phyloP scores from a whole-genome alignment of 2,113 vertebrate species.

The Cnemophilus loriae region DNA sequence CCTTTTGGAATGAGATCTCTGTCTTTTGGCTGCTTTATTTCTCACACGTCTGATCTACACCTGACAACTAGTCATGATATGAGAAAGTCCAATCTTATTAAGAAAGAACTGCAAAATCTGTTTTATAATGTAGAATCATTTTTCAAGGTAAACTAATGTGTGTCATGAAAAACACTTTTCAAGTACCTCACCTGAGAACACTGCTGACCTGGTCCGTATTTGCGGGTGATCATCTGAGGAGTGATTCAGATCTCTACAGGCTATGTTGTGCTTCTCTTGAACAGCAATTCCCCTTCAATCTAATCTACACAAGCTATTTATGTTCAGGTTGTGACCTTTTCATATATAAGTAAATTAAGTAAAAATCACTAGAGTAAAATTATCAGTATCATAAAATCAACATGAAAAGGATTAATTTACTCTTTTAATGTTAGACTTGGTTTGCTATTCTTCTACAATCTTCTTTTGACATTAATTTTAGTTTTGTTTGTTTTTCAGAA shows the following conservation, averaged over 20 bases:
- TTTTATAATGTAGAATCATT: background rate
- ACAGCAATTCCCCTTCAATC: background rate
- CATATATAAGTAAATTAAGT: background rate
- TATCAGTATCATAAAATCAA: background rate
- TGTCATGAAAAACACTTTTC: background rate
- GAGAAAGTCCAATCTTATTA: background rate
- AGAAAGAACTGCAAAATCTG: background rate
- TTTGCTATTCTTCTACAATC: background rate
- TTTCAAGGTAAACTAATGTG: background rate
- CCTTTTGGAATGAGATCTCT: background rate
- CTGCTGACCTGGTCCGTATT: background rate
- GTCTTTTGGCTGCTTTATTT: background rate
- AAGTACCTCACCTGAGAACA: background rate
- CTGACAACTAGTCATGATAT: background rate
- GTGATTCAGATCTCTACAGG: background rate
- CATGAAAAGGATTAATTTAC: background rate
- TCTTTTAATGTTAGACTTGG: background rate
- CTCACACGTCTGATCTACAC: background rate
- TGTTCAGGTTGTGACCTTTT: background rate
- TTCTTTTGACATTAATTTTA: background rate
- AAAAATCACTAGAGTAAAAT: background rate
- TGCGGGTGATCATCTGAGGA: background rate
- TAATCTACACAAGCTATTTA: background rate
- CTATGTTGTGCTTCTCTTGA: background rate
- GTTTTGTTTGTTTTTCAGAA: background rate